Evolutionary conservation across 2,113 vertebrate species (phyloP), one percentile per base, ranked within the genome.

Genomic region (Tilapia sparmanii): DNA sequence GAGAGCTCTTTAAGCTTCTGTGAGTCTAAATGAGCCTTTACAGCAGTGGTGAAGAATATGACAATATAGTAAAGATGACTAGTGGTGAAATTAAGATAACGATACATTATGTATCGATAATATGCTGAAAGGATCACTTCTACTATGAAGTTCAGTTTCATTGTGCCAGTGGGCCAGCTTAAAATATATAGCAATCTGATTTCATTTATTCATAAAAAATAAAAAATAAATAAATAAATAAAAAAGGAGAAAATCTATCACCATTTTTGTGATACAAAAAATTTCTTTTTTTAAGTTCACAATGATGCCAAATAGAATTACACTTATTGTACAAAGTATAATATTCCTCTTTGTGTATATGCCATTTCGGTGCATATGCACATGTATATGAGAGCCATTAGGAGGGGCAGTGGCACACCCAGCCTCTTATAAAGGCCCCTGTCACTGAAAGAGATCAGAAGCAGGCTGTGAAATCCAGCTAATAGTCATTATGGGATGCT

Each of bases 391-490:
- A 52, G 76, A 87, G 86, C 40, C 78, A 83, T 88, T 87, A 86
- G 82, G 92, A 89, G 88, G 83, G 93, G 89, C 85, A 54, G 86
- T 71, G 89, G 85, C 92, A 90, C 90, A 90, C 89, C 90, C 88
- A 83, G 89, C 87, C 87, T 91, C 88, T 89, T 86, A 92, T 94
- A 96, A 92, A 92, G 94, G 92, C 83, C 87, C 89, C 94, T 94
- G 95, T 96, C 95, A 95, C 84, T 90, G 93, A 73, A 29, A 89
- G 89, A 93, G 93, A 96, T 96, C 95, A 96, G 93, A 96, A 85
- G 92, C 89, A 90, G 92, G 88, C 96, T 93, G 93, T 96, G 96
- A 96, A 96, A 96, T 97, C 94, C 94, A 93, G 80, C 95, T 96
- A 96, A 96, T 96, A 96, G 95, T 95, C 95, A 95, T 96, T 94